These are phyloP conservation scores for Cephus spinipes DNA, from an alignment of 2,888 invertebrate genomes.

Conservation along the genomic window DNA sequence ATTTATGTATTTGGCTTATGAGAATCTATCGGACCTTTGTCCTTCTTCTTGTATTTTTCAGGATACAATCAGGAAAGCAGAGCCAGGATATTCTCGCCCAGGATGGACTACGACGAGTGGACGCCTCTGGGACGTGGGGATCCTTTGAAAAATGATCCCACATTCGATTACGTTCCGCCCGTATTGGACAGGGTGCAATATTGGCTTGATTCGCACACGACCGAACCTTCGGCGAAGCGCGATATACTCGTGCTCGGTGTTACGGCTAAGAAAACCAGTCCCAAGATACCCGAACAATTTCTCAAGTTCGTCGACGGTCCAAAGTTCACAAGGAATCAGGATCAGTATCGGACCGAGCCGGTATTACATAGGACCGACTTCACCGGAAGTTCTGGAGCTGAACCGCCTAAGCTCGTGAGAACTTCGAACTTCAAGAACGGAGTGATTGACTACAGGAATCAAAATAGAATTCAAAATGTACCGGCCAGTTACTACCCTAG, in stretches of 20 bases:
- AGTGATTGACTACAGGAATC: conserved; percentile 40
- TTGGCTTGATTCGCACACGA: conserved; percentile 77
- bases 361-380: conserved; percentile 42
- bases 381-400: conserved; percentile 51
- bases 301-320: conserved; percentile 69
- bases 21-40: neutral
- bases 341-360: conserved; percentile 37
- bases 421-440: conserved; percentile 47
- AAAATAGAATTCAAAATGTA: conserved; percentile 43
- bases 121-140: conserved; percentile 85
- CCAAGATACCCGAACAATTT: conserved; percentile 66
- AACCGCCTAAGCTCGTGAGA: conserved; percentile 66
- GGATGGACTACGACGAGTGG: conserved; percentile 89
- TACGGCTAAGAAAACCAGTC: conserved; percentile 76
- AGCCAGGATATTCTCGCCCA: conserved; percentile 74
- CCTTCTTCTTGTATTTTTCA: conserved; percentile 23
- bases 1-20: neutral
- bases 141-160: conserved; percentile 85
- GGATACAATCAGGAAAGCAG: conserved; percentile 36
- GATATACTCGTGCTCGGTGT: conserved; percentile 79
- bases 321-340: conserved; percentile 61
- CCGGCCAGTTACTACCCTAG: conserved; percentile 50
- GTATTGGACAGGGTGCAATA: conserved; percentile 83
- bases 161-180: conserved; percentile 87
- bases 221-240: conserved; percentile 74